phyloP scores from a whole-genome alignment of 2,113 vertebrate genomes.

The Proterorhinus semilunaris region DNA sequence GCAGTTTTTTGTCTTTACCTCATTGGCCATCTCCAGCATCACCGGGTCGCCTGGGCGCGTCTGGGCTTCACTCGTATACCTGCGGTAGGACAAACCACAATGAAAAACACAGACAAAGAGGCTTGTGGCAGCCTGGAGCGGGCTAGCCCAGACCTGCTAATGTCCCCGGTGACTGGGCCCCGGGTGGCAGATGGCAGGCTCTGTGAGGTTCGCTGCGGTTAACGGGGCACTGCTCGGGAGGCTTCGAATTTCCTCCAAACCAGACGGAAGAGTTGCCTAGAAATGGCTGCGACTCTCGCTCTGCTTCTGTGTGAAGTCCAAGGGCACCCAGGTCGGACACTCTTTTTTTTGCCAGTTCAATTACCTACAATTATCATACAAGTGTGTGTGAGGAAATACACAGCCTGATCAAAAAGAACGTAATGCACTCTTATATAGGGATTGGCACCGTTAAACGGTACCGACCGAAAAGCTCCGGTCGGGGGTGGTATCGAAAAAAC shows the following conservation, averaged over 20 bases:
- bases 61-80: slow-evolving; percentile 86
- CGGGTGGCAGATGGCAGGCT: slow-evolving; percentile 76
- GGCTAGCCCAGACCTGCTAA: slow-evolving; percentile 80
- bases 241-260: slow-evolving; percentile 72
- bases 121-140: slow-evolving; percentile 68
- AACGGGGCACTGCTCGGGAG: slow-evolving; percentile 66
- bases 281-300: slow-evolving; percentile 23
- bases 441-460: no score
- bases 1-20: slow-evolving; percentile 80
- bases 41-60: slow-evolving; percentile 84
- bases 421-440: no score
- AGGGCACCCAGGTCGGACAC: slow-evolving; percentile 66
- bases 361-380: no score
- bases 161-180: slow-evolving; percentile 73
- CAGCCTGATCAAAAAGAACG: no score
- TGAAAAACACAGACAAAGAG: slow-evolving; percentile 78
- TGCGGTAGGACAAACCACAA: slow-evolving; percentile 78
- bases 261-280: slow-evolving; percentile 41
- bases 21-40: slow-evolving; percentile 92
- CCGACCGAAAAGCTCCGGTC: no score
- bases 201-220: slow-evolving; percentile 50
- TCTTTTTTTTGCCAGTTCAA: slow-evolving; percentile 49
- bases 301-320: slow-evolving; percentile 55
- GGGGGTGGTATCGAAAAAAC: no score
- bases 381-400: no score